Evolutionary conservation across 2,797 vertebrate genomes (phyloP), one percentile per base, ranked within the genome.

Genomic region (Heterohyrax brucei): DNA sequence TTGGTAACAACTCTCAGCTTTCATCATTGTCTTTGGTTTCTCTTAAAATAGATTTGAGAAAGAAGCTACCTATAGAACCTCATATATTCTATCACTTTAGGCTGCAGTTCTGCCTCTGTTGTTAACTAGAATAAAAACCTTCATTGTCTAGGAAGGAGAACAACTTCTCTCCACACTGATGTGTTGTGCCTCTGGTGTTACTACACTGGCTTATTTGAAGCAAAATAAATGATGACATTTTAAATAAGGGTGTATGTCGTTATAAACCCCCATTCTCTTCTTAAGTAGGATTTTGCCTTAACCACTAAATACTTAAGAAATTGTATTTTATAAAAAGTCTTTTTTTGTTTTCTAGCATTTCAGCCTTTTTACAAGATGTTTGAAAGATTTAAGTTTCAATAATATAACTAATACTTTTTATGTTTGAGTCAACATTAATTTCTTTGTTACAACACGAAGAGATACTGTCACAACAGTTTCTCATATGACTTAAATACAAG

Each of bases 1-100:
- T 4, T 10, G 12, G 7, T 73, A 44, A 72, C n/a, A 39, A 97
- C 87, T 96, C 98, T 92, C 85, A 96, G 91, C 81, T 97, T 97
- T 88, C 95, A 96, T 98, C 95, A 97, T 75, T 97, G 96, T 97
- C 97, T 97, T 96, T 14, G 0, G 28, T 87, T 96, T 97, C 98
- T 97, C 96, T 98, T 96, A 86, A 18, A 95, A 96, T 0, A 0
- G 83, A 94, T 94, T 97, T 97, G 90, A 97, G 86, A 97, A 98
- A 96, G 91, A 89, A 96, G 66, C 50, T 87, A 26, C 61, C 75
- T 82, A 61, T 94, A 92, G 85, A 95, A 94, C 94, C 75, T 95
- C 91, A 72, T 89, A 66, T 92, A 95, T 73, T 78, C 10, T 96
- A 64, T 94, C 95, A 97, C 82, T 87, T 96, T 68, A 95, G 73